Percentiles rank a stretch among this genome's conserved stretches.
Evolutionary conservation across 2,113 vertebrate genomes (phyloP).

Genomic region (Amia ocellicauda): DNA sequence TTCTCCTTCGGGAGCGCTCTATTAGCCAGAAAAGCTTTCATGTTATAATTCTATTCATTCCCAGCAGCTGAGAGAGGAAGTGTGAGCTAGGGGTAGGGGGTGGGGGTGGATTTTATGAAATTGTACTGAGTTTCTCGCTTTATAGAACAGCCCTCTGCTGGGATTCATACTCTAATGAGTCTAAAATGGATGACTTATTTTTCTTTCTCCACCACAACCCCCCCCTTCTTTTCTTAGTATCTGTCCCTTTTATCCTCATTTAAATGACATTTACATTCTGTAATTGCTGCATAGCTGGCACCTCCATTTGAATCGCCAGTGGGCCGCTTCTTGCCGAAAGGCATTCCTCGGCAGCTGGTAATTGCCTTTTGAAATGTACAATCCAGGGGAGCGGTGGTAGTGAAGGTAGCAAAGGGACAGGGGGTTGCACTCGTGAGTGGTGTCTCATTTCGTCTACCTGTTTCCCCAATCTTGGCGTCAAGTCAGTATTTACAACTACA

Average conservation of each 20-base stretch:
- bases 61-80: not conserved
- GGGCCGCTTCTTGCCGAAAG: not conserved
- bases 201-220: too few species aligned
- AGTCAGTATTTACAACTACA: too few species aligned
- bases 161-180: not conserved
- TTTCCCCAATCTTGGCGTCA: too few species aligned
- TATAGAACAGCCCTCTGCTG: not conserved
- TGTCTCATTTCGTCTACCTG: too few species aligned
- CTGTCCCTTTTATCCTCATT: not conserved
- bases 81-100: not conserved
- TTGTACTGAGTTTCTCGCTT: not conserved
- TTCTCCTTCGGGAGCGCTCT: not conserved
- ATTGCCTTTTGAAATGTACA: not conserved
- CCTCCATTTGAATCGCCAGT: not conserved
- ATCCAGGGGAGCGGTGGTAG: not conserved
- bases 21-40: not conserved
- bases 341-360: not conserved
- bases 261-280: not conserved
- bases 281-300: constrained; percentile 1
- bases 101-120: too few species aligned
- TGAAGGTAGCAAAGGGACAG: not conserved
- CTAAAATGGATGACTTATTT: not conserved
- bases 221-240: not conserved
- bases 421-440: not conserved
- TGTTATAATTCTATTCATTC: not conserved